These are phyloP conservation scores for Oxyura jamaicensis DNA, from an alignment of 2,113 vertebrate genomes.

Conservation along the genomic window DNA sequence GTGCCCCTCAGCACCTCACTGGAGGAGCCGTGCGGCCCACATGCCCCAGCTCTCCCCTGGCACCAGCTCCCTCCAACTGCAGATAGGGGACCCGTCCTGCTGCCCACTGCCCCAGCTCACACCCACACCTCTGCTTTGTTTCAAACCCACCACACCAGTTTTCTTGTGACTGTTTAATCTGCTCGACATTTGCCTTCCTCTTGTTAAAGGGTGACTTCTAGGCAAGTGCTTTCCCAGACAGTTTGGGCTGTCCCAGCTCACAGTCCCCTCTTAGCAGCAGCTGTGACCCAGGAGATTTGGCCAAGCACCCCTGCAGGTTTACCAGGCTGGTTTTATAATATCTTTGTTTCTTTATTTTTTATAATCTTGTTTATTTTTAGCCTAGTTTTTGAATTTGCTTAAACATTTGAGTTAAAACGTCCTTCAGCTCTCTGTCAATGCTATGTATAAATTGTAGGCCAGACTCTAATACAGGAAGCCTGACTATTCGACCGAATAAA, in stretches of 20 bases:
- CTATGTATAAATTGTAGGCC: neutral
- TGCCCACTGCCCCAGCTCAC: neutral
- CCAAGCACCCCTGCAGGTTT: neutral
- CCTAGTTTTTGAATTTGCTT: neutral
- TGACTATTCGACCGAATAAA: neutral
- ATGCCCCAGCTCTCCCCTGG: rapidly evolving
- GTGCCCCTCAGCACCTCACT: neutral
- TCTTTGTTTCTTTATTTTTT: neutral
- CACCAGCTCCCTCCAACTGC: neutral
- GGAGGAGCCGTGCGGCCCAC: neutral
- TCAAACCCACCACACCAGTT: neutral
- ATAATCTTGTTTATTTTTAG: neutral
- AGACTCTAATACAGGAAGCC: neutral
- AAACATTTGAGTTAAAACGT: neutral
- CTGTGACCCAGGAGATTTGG: neutral
- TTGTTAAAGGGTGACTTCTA: neutral
- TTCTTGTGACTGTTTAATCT: neutral
- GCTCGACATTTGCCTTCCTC: neutral
- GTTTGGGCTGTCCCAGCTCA: neutral
- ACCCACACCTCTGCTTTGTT: neutral
- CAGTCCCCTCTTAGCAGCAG: neutral
- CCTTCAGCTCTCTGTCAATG: neutral
- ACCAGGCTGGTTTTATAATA: neutral
- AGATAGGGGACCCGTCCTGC: rapidly evolving
- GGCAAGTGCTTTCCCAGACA: neutral